phyloP scores from a whole-genome alignment of 2,113 vertebrate genomes.

The Smithornis capensis region DNA sequence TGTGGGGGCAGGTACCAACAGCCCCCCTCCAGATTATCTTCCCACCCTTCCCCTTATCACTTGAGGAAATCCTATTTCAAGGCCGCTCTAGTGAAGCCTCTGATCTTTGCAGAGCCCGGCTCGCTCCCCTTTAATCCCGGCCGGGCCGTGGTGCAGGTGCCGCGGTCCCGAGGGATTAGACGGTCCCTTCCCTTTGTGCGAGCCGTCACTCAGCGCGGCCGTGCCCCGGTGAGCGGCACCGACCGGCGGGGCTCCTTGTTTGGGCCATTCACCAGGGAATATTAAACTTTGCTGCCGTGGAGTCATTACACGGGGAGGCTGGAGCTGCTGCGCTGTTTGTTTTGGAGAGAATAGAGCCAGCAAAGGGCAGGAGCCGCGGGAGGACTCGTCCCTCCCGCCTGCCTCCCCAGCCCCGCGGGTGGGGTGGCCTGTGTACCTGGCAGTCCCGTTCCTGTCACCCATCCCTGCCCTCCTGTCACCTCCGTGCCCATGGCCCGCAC shows the following conservation, averaged over 20 bases:
- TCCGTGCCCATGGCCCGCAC: fast-evolving
- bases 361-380: neutral
- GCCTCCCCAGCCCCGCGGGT: fast-evolving
- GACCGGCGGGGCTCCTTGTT: neutral
- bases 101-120: neutral
- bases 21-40: neutral
- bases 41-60: neutral
- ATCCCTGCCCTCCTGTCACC: neutral
- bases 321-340: neutral
- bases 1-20: neutral
- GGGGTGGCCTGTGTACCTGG: neutral
- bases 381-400: fast-evolving
- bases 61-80: conserved; percentile 48
- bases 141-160: conserved; percentile 36
- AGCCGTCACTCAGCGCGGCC: neutral
- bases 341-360: neutral
- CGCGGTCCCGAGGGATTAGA: neutral
- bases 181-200: neutral
- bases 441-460: fast-evolving
- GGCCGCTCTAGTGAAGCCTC: neutral
- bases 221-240: neutral
- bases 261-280: neutral
- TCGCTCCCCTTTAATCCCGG: neutral
- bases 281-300: neutral
- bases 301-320: neutral